phyloP scores from a whole-genome alignment of 2,113 vertebrate genomes.

The Neofelis nebulosa region DNA sequence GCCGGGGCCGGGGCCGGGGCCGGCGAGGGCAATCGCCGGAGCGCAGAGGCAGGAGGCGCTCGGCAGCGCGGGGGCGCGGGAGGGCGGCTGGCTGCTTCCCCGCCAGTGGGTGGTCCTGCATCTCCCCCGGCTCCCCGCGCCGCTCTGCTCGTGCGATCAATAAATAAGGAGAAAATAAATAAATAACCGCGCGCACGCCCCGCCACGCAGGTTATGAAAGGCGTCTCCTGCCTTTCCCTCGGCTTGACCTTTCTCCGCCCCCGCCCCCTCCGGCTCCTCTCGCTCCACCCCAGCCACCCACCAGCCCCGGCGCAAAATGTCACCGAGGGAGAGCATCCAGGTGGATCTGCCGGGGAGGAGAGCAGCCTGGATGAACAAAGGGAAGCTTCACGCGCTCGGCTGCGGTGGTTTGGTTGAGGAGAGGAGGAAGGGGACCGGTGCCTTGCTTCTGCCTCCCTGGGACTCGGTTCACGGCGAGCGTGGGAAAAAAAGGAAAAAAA shows the following conservation, averaged over 20 bases:
- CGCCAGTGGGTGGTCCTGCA: slow-evolving; percentile 80
- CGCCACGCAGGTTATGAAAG: slow-evolving; percentile 72
- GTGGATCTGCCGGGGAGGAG: slow-evolving; percentile 53
- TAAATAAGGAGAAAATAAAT: slow-evolving; percentile 58
- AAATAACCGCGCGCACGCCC: slow-evolving; percentile 81
- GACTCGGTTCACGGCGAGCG: slow-evolving; percentile 66
- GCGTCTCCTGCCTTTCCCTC: slow-evolving; percentile 70
- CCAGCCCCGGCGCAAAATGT: slow-evolving; percentile 78
- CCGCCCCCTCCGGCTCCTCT: slow-evolving; percentile 61
- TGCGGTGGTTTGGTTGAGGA: slow-evolving; percentile 50
- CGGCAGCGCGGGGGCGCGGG: slow-evolving; percentile 75
- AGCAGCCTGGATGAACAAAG: slow-evolving; percentile 81
- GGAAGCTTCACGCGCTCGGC: slow-evolving; percentile 60
- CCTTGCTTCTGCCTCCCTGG: slow-evolving; percentile 47
- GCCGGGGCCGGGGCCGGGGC: slow-evolving; percentile 68
- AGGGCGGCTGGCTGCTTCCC: slow-evolving; percentile 81
- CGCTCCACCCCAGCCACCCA: slow-evolving; percentile 78
- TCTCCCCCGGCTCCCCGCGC: slow-evolving; percentile 66
- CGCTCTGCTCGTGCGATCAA: slow-evolving; percentile 71
- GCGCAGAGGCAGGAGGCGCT: slow-evolving; percentile 68
- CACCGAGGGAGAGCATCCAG: slow-evolving; percentile 67
- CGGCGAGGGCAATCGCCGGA: background rate
- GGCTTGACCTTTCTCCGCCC: slow-evolving; percentile 77
- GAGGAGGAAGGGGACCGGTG: slow-evolving; percentile 22
- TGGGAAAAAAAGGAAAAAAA: slow-evolving; percentile 56